phyloP scores from a whole-genome alignment of 2,113 vertebrate species.

The Scomber scombrus region DNA sequence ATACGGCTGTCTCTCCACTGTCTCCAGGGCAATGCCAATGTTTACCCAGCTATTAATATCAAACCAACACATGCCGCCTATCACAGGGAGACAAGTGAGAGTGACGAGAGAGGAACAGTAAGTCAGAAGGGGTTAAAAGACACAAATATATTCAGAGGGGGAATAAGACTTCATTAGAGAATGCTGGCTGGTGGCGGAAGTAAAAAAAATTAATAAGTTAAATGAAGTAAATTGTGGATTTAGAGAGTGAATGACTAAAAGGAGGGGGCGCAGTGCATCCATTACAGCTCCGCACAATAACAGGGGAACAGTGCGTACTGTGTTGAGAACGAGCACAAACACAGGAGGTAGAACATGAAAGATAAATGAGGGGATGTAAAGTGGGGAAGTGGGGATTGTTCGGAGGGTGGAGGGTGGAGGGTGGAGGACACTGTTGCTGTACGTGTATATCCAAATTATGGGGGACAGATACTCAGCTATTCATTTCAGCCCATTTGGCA shows the following conservation, averaged over 20 bases:
- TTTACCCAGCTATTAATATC: conserved; percentile 80
- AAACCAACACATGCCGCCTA: conserved; percentile 40
- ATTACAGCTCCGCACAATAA: conserved; percentile 7
- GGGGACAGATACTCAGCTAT: conserved; percentile 23
- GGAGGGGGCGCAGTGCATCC: neutral
- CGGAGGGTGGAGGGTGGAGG: conserved; percentile 12
- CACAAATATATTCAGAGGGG: conserved; percentile 13
- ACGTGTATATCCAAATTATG: conserved; percentile 9
- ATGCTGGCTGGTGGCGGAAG: neutral
- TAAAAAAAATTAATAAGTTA: conserved; percentile 10
- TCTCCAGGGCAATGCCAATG: conserved; percentile 66
- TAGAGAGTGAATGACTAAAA: neutral
- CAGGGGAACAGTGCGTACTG: conserved; percentile 24
- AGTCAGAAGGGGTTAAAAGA: conserved; percentile 33
- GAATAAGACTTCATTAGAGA: conserved; percentile 9
- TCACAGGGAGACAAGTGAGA: conserved; percentile 32
- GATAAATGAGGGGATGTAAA: conserved; percentile 54
- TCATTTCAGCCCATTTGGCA: conserved; percentile 19
- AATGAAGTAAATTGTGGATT: conserved; percentile 4
- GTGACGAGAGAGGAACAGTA: neutral
- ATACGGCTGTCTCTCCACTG: conserved; percentile 40
- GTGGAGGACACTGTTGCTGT: conserved; percentile 21
- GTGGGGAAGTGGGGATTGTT: conserved; percentile 33
- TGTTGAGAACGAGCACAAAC: conserved; percentile 30
- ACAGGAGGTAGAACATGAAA: conserved; percentile 39